Evolutionary conservation across 2,113 vertebrate species (phyloP).

Genomic region (Thamnaconus septentrionalis): DNA sequence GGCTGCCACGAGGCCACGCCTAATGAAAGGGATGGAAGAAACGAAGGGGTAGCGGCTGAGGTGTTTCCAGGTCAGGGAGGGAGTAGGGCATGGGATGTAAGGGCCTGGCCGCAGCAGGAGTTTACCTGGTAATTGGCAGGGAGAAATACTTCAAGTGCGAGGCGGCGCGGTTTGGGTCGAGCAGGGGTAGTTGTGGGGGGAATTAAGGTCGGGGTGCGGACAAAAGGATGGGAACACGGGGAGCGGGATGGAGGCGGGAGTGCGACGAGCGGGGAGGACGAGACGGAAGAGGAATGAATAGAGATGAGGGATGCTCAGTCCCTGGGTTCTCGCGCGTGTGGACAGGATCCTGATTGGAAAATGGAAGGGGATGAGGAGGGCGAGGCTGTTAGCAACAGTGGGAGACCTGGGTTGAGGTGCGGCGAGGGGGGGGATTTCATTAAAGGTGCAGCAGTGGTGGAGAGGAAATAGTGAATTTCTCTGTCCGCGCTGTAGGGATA

Average conservation of each 20-base stretch:
- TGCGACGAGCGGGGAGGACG: background rate
- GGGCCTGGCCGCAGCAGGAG: constrained; percentile 26
- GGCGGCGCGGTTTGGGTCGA: background rate
- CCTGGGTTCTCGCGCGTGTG: constrained; percentile 8
- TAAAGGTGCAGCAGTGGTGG: constrained; percentile 18
- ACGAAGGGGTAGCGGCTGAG: background rate
- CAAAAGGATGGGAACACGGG: background rate
- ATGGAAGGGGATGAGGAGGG: constrained; percentile 13
- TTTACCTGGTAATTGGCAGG: constrained; percentile 58
- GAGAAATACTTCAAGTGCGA: constrained; percentile 42
- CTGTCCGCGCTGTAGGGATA: background rate
- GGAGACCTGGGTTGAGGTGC: constrained; percentile 24
- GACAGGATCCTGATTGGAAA: constrained; percentile 34
- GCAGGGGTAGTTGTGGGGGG: constrained; percentile 10
- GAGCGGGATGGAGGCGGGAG: background rate
- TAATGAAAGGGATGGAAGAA: constrained; percentile 48
- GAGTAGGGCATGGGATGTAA: constrained; percentile 28
- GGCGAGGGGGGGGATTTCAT: constrained; percentile 36
- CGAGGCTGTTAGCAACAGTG: constrained; percentile 4
- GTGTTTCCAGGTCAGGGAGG: constrained; percentile 41
- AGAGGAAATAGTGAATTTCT: constrained; percentile 25
- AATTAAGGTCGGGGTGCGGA: constrained; percentile 20
- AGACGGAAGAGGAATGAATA: background rate
- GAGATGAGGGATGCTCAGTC: constrained; percentile 7
- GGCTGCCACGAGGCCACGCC: constrained; percentile 21